Conservation (phyloP, 1,140 invertebrate genomes). For the Leptinotarsa defecta region DNA sequence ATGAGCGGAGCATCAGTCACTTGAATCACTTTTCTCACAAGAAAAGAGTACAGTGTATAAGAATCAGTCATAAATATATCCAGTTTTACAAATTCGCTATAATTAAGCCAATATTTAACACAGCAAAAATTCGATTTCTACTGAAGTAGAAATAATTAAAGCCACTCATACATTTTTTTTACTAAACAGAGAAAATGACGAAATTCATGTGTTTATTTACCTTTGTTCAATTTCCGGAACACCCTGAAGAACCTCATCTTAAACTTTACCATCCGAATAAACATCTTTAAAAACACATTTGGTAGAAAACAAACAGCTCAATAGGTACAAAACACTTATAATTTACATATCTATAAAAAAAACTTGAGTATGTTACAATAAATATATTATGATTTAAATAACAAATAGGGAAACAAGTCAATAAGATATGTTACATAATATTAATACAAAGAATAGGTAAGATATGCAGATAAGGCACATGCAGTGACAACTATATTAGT, state of each 20-base stretch:
- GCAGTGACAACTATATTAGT: not conserved
- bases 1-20: slow-evolving; percentile 15
- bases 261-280: not conserved
- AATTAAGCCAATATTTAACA: slow-evolving; percentile 12
- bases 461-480: slow-evolving; percentile 25
- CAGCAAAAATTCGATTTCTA: not conserved
- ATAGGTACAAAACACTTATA: not conserved
- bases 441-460: slow-evolving; percentile 19
- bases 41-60: not conserved
- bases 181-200: no score
- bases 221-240: no score
- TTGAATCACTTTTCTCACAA: not conserved
- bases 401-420: slow-evolving; percentile 9
- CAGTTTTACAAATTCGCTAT: not conserved
- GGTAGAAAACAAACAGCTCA: not conserved
- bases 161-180: no score
- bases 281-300: not conserved
- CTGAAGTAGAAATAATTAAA: no score
- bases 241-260: no score
- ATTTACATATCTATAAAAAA: slow-evolving; percentile 11
- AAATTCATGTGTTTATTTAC: no score
- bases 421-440: slow-evolving; percentile 20
- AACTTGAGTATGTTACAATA: slow-evolving; percentile 21
- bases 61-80: not conserved
- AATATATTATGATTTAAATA: slow-evolving; percentile 26